Percentiles rank a stretch among this genome's conserved stretches.
phyloP scores from a whole-genome alignment of 2,113 vertebrate genomes.

The Corapipo altera region DNA sequence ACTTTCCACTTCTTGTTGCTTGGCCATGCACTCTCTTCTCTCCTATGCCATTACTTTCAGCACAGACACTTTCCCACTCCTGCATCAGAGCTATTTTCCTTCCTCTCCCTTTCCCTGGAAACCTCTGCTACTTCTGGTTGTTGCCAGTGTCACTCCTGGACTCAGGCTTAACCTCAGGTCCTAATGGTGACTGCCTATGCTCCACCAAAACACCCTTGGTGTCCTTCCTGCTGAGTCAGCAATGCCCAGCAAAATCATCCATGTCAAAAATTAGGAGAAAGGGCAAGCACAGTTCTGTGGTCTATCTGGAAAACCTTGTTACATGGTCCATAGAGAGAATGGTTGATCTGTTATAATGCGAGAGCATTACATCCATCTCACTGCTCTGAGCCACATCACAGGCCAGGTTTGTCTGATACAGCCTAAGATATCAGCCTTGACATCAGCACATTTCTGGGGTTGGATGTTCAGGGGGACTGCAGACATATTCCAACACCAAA shows the following conservation, averaged over 20 bases:
- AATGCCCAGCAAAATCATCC: neutral
- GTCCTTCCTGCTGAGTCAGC: neutral
- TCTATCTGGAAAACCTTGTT: neutral
- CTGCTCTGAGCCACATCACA: neutral
- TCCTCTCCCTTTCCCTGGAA: neutral
- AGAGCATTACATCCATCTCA: no score
- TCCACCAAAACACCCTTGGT: neutral
- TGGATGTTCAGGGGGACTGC: neutral
- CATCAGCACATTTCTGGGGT: neutral
- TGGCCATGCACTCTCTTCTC: neutral
- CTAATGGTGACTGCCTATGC: rapidly evolving
- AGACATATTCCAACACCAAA: neutral
- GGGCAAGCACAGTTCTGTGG: neutral
- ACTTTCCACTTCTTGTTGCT: neutral
- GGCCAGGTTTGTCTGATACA: neutral
- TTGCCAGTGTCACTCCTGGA: neutral
- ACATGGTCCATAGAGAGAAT: neutral
- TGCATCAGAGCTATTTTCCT: neutral
- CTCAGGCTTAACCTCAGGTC: neutral
- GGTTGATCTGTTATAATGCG: neutral
- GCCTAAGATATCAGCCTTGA: neutral
- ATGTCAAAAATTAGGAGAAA: neutral
- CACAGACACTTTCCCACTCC: rapidly evolving
- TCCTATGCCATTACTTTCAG: neutral
- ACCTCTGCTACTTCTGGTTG: neutral